Base-by-base conservation (phyloP, 2,113 vertebrate genomes). In the Peromyscus leucopus region DNA sequence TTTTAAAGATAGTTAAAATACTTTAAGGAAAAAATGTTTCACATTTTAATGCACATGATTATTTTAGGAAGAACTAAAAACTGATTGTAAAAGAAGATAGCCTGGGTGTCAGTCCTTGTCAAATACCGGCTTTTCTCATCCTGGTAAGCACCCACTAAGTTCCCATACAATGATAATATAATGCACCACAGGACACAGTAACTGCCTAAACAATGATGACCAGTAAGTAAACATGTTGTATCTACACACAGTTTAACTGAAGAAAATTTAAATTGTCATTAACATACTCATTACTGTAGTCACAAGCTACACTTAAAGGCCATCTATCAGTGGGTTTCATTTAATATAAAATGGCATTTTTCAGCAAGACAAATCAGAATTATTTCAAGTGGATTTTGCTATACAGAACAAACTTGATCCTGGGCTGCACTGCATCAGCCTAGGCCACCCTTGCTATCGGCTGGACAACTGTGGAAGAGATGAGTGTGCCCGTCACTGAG, bases 211-310 rank as follows among this genome's bases (percentile, higher is more conserved):
- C 79, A 57, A 36, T 7, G n/a, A 24, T 57, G 72, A 39, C 42
- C 55, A 65, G 31, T 48, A 91, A 95, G 69, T 51, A 82, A 16
- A 48, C 48, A 79, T 57, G 1, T 76, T 88, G 72, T 83, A 78
- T 28, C 48, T 69, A 83, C 0, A 90, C 61, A 92, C 63, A 36
- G 82, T 4, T 85, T 93, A 96, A 72, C 33, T 92, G n/a, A 78
- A 95, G 15, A 61, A 96, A 95, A 96, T 36, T 28, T 19, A 91
- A 94, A 95, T 46, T 72, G 72, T 36, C 84, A 83, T 88, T 86
- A 91, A 91, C 1, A 84, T 42, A 89, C 7, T 33, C 9, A 87
- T 89, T 89, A 90, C 16, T 92, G 16, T 90, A 75, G 26, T 39
- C 39, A 51, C 80, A 78, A 95, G 89, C 15, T 21, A 83, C 33